phyloP scores from a whole-genome alignment of 2,113 vertebrate species.

The Oriolus oriolus region DNA sequence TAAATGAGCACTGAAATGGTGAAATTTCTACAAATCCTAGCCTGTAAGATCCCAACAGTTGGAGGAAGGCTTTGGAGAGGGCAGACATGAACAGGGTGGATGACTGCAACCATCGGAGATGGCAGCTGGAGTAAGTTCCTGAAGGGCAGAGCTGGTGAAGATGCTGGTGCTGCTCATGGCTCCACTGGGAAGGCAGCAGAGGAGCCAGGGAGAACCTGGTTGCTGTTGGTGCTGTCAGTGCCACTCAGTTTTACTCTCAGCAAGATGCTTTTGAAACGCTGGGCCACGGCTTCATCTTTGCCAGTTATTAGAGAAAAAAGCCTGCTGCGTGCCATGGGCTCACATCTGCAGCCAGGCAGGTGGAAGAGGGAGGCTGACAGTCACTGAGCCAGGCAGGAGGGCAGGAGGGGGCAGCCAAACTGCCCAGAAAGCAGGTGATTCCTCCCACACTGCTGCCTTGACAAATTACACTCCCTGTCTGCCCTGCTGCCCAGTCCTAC shows the following conservation, averaged over 20 bases:
- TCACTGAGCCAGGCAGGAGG: background rate
- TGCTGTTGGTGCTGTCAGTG: background rate
- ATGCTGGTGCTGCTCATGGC: accelerated
- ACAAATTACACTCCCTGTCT: background rate
- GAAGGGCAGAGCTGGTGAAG: background rate
- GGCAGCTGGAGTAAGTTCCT: background rate
- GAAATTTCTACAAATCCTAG: background rate
- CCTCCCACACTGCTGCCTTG: background rate
- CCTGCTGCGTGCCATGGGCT: accelerated
- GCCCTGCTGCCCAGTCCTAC: background rate
- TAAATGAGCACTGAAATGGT: background rate
- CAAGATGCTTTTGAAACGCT: background rate
- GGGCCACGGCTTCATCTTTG: background rate
- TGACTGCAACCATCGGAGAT: background rate
- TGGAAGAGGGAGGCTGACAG: accelerated
- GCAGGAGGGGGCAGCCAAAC: background rate
- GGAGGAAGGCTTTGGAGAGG: background rate
- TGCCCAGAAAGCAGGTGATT: background rate
- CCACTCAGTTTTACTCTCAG: background rate
- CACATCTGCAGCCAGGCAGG: background rate
- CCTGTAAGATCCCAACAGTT: accelerated
- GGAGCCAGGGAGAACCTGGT: background rate
- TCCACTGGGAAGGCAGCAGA: background rate
- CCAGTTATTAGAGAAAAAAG: background rate
- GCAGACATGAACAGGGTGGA: background rate